Evolutionary conservation across 2,888 invertebrate genomes (phyloP), one percentile per base, ranked within the genome.

Genomic region (Torymus tubicola): DNA sequence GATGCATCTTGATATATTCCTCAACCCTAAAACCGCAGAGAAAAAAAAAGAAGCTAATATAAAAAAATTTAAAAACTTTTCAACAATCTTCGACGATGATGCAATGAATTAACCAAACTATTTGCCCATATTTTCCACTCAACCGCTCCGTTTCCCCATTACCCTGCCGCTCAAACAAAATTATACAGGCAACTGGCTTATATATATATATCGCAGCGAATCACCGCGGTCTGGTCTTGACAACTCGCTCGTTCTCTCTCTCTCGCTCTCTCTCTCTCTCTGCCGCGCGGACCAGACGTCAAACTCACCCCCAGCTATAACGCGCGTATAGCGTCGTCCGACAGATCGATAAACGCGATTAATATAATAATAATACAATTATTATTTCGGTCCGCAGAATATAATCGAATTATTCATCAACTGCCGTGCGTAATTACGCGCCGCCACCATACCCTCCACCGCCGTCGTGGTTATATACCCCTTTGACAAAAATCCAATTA

Each of bases 331-430:
- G 60, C 52, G 65, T 50, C 52, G 65, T 50, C 13, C 14, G 11
- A 42, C 67, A 72, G 68, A 76, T 72, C 76, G 72, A 76, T 80
- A 71, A 80, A 80, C 60, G 71, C 71, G 71, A 80, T 80, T 76
- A 80, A 71, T 76, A 72, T 72, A 72, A 81, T 77, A 78, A 72
- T 72, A 72, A 81, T 77, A 78, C 55, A 68, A 65, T 71, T 69
- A 81, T 81, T 78, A 74, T 78, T 74, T 68, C 61, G 31, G 55
- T 42, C 63, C 8, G n/a, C n/a, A 0, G 42, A 61, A 2, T 53
- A 67, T 61, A 73, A 81, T 81, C 74, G 60, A 76, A 77, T 80
- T 80, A 72, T 80, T 80, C 76, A 67, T 71, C 76, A 50, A 68
- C 16, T 58, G 18, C 50, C 50, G 68, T 42, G 12, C 60, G 73